Percentiles rank a stretch among this genome's conserved stretches.
Conservation (phyloP, 2,113 vertebrate genomes). For the Isurus oxyrinchus region DNA sequence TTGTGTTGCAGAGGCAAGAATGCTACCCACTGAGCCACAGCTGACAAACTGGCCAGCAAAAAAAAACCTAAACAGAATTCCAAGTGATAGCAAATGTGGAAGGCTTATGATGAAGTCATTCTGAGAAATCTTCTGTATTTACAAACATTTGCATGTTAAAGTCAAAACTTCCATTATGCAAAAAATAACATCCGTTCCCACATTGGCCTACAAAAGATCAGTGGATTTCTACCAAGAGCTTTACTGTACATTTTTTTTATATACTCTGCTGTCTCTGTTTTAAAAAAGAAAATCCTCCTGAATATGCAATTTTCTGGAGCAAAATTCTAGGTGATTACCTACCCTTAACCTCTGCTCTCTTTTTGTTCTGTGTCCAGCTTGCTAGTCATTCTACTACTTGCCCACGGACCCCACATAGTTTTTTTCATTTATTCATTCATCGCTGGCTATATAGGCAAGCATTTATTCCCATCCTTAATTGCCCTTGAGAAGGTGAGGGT, state of each 20-base stretch:
- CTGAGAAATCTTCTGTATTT: neutral
- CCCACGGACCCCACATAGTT: neutral
- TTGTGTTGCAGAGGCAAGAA: too few relatives aligned
- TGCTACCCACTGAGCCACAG: neutral
- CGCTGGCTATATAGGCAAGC: too few relatives aligned
- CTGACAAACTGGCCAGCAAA: neutral
- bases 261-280: neutral
- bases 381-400: neutral
- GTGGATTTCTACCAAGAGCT: neutral
- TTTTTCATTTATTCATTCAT: too few relatives aligned
- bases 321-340: neutral
- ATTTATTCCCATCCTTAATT: too few relatives aligned
- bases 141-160: slow-evolving; percentile 30
- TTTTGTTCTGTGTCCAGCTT: neutral
- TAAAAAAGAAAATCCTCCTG: neutral
- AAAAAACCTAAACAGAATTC: slow-evolving; percentile 12
- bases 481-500: too few relatives aligned
- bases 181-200: neutral
- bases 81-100: neutral
- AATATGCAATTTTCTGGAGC: neutral
- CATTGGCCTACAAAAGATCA: neutral
- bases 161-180: slow-evolving; percentile 33
- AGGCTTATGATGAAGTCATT: neutral
- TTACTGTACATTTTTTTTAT: neutral
- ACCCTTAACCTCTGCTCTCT: neutral